Evolutionary conservation across 2,113 vertebrate species (phyloP).

Genomic region (Holacanthus passer): DNA sequence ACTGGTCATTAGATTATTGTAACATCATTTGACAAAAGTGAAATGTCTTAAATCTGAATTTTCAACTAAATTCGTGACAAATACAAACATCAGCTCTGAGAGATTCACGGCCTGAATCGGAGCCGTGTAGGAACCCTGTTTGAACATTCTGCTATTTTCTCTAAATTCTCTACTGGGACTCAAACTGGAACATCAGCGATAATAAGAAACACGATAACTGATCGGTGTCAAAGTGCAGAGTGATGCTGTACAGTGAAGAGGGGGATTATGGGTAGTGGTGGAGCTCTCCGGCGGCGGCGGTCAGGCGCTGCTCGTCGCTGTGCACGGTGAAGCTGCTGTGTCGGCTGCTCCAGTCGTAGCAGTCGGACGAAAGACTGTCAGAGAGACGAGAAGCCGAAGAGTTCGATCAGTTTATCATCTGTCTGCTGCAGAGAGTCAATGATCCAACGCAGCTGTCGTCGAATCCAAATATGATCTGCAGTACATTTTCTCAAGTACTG

Average conservation of each 20-base stretch:
- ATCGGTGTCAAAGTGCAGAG: constrained; percentile 58
- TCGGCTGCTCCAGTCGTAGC: constrained; percentile 90
- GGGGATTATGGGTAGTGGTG: constrained; percentile 77
- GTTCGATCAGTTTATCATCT: too few species aligned
- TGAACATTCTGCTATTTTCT: neutral
- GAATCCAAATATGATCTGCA: too few species aligned
- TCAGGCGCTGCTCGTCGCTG: constrained; percentile 83
- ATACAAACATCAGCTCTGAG: too few species aligned
- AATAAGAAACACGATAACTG: constrained; percentile 29
- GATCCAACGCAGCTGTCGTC: too few species aligned
- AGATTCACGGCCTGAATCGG: too few species aligned
- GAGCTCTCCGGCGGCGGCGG: constrained; percentile 76
- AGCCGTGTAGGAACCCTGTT: constrained; percentile 3
- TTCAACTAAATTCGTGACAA: too few species aligned
- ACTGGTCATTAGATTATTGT: too few species aligned
- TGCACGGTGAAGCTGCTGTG: constrained; percentile 90
- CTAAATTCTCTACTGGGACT: constrained; percentile 2
- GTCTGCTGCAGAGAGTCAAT: too few species aligned
- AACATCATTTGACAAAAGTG: too few species aligned
- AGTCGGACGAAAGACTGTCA: constrained; percentile 88
- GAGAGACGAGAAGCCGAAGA: neutral
- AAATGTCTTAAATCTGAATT: too few species aligned
- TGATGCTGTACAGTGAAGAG: constrained; percentile 44
- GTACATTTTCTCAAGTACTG: too few species aligned
- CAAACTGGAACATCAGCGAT: constrained; percentile 15